Percentiles rank a stretch among this genome's conserved stretches.
phyloP scores from a whole-genome alignment of 1,140 invertebrate genomes.

The Brachionus rotundiformis region DNA sequence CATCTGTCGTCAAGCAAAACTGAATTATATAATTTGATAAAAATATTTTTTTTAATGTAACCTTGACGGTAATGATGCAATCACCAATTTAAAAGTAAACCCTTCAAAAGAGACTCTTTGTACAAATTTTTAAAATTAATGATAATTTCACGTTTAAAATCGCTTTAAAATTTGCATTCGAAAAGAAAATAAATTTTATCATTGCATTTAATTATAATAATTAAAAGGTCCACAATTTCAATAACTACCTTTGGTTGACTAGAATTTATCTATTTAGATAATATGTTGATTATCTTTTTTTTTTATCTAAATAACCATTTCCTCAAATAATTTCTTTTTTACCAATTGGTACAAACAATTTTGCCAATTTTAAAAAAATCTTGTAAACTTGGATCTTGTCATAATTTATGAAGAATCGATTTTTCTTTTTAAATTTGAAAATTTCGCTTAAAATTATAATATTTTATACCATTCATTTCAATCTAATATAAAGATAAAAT shows the following conservation, averaged over 20 bases:
- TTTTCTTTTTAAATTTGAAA: neutral
- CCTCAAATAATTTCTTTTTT: neutral
- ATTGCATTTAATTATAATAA: slow-evolving; percentile 13
- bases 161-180: neutral
- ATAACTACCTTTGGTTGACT: too few species aligned
- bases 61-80: too few species aligned
- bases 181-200: neutral
- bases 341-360: neutral
- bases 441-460: neutral
- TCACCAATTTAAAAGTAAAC: too few species aligned
- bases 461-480: neutral
- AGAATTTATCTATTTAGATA: too few species aligned
- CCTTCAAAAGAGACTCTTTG: too few species aligned
- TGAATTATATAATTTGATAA: too few species aligned
- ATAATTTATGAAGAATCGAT: slow-evolving; percentile 51
- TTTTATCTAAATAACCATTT: too few species aligned
- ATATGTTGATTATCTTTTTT: too few species aligned
- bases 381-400: neutral
- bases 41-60: too few species aligned
- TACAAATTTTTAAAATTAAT: too few species aligned
- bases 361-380: neutral
- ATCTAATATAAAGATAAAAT: neutral
- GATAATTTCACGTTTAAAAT: neutral
- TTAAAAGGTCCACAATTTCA: neutral
- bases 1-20: too few species aligned